phyloP scores from a whole-genome alignment of 2,797 vertebrate species.

The Sus cebifrons region DNA sequence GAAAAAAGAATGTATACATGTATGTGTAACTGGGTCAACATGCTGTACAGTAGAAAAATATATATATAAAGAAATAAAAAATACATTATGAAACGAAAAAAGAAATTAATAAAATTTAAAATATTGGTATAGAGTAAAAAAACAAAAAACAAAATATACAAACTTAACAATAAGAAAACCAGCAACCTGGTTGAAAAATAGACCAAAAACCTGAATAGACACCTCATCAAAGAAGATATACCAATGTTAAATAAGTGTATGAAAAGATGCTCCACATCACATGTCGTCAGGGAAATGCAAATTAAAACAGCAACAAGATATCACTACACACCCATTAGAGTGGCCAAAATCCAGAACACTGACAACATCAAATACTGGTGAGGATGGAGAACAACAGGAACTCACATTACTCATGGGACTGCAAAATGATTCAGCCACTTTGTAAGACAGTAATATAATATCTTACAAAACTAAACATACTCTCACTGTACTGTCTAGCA shows the following conservation, averaged over 20 bases:
- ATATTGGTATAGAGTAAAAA: too few relatives aligned
- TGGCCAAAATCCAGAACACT: not conserved
- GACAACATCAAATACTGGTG: not conserved
- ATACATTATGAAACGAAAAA: too few relatives aligned
- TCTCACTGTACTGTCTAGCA: not conserved
- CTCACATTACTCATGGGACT: not conserved
- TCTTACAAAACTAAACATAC: not conserved
- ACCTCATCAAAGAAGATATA: not conserved
- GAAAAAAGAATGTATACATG: too few relatives aligned
- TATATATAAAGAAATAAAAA: too few relatives aligned
- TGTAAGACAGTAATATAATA: not conserved
- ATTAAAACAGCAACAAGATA: not conserved
- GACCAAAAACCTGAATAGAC: not conserved
- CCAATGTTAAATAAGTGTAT: not conserved
- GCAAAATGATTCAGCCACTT: not conserved
- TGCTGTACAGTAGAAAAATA: too few relatives aligned
- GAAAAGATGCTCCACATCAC: not conserved
- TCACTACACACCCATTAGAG: not conserved
- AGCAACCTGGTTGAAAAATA: not conserved
- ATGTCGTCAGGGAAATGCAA: not conserved
- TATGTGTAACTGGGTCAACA: too few relatives aligned
- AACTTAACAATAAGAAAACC: not conserved
- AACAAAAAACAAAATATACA: not conserved
- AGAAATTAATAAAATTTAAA: too few relatives aligned
- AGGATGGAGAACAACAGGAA: not conserved